Evolutionary conservation across 2,888 invertebrate genomes (phyloP).

Genomic region (Cosmia pyralina): DNA sequence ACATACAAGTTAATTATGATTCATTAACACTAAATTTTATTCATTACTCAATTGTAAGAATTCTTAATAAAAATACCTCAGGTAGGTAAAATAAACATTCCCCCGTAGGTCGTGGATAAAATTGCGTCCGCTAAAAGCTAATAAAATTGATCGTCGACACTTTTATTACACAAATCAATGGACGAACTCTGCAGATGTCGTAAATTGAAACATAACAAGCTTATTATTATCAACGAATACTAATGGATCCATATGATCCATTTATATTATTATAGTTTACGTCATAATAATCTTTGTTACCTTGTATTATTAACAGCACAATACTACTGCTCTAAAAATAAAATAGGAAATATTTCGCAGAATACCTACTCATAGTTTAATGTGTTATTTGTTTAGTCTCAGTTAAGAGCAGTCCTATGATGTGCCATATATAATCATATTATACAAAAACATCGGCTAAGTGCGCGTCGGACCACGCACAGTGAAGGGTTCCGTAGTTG

Average conservation of each 20-base stretch:
- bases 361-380: background rate
- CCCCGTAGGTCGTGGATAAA: constrained; percentile 44
- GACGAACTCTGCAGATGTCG: constrained; percentile 56
- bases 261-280: constrained; percentile 7
- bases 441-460: no score
- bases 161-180: constrained; percentile 67
- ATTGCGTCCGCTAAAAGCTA: constrained; percentile 64
- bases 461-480: no score
- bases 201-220: constrained; percentile 57
- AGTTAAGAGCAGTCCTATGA: background rate
- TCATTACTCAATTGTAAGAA: constrained; percentile 9
- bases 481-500: no score
- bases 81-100: constrained; percentile 43
- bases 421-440: background rate
- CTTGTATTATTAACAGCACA: background rate
- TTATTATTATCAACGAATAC: constrained; percentile 46
- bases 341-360: constrained; percentile 4
- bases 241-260: constrained; percentile 24
- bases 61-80: constrained; percentile 29
- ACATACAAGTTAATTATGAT: background rate
- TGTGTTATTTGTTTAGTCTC: background rate
- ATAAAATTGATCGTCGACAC: constrained; percentile 62
- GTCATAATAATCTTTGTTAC: background rate
- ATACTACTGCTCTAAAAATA: background rate
- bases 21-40: constrained; percentile 13